phyloP scores from a whole-genome alignment of 35 echinoderm and acorn worm genomes.

The Holothuria glaberrima region DNA sequence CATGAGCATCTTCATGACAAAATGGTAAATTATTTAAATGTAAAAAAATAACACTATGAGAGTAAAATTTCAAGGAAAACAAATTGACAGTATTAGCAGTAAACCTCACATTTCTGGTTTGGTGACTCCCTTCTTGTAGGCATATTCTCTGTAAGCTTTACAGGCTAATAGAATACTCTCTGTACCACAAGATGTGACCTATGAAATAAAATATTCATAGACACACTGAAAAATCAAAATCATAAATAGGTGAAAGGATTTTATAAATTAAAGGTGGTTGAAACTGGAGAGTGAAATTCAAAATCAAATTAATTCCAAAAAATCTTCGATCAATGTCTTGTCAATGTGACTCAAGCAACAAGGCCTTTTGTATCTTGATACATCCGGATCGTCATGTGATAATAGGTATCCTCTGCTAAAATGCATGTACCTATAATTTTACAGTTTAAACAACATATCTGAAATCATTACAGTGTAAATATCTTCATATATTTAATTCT shows the following conservation, averaged over 20 bases:
- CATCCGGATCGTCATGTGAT: too few relatives aligned
- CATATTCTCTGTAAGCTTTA: slow-evolving; percentile 76
- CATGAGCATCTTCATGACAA: too few relatives aligned
- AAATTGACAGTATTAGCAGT: background rate
- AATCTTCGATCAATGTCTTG: too few relatives aligned
- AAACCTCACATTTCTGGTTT: slow-evolving; percentile 84
- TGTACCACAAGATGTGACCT: slow-evolving; percentile 87
- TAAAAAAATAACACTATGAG: background rate
- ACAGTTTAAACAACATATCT: too few relatives aligned
- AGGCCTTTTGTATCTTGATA: too few relatives aligned
- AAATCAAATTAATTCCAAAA: too few relatives aligned
- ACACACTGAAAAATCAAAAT: too few relatives aligned
- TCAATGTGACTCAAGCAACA: too few relatives aligned
- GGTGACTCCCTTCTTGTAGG: slow-evolving; percentile 69
- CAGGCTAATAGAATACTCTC: slow-evolving; percentile 88
- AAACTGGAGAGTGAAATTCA: too few relatives aligned
- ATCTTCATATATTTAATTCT: too few relatives aligned
- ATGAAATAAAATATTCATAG: background rate
- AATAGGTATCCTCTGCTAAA: background rate
- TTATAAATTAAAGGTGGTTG: background rate
- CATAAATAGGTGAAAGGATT: background rate
- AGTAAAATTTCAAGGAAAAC: background rate
- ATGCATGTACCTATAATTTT: background rate
- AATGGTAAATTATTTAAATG: background rate
- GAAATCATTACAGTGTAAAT: too few relatives aligned